phyloP scores from a whole-genome alignment of 2,113 vertebrate genomes.

The Speoplatyrhinus poulsoni region DNA sequence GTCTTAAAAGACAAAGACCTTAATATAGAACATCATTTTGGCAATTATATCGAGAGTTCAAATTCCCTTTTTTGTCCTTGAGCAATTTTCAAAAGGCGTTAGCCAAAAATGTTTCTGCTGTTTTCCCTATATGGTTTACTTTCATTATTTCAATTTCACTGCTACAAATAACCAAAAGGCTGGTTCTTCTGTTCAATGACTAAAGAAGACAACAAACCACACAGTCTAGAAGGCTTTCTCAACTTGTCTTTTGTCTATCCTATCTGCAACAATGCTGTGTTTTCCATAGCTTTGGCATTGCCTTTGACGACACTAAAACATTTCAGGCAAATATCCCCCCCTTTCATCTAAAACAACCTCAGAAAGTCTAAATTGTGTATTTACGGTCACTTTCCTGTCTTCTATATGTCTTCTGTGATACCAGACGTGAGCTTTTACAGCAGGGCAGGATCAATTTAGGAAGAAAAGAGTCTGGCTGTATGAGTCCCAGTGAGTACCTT shows the following conservation, averaged over 20 bases:
- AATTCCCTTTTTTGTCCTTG: conserved; percentile 22
- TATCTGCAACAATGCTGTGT: conserved; percentile 28
- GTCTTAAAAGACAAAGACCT: conserved; percentile 41
- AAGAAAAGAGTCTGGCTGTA: conserved; percentile 9
- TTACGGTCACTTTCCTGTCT: conserved; percentile 18
- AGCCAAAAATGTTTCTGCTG: conserved; percentile 1
- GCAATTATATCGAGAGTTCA: conserved; percentile 46
- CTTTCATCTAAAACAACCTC: conserved; percentile 29
- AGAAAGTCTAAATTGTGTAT: conserved; percentile 14
- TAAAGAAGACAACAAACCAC: neutral
- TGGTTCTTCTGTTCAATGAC: conserved; percentile 17
- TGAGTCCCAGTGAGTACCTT: conserved; percentile 9
- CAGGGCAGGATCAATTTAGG: too few relatives aligned
- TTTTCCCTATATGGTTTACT: conserved; percentile 28
- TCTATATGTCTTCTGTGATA: conserved; percentile 16
- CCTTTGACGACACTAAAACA: conserved; percentile 25
- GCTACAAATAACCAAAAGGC: conserved; percentile 29
- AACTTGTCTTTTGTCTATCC: neutral
- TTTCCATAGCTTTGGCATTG: neutral
- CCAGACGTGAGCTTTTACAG: too few relatives aligned
- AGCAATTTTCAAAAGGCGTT: conserved; percentile 44
- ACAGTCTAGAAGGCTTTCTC: neutral
- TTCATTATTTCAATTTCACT: conserved; percentile 53
- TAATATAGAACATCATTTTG: conserved; percentile 27
- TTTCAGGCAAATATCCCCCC: conserved; percentile 14